Evolutionary conservation across 2,888 invertebrate species (phyloP).

Genomic region (Drosophila kuntzei): DNA sequence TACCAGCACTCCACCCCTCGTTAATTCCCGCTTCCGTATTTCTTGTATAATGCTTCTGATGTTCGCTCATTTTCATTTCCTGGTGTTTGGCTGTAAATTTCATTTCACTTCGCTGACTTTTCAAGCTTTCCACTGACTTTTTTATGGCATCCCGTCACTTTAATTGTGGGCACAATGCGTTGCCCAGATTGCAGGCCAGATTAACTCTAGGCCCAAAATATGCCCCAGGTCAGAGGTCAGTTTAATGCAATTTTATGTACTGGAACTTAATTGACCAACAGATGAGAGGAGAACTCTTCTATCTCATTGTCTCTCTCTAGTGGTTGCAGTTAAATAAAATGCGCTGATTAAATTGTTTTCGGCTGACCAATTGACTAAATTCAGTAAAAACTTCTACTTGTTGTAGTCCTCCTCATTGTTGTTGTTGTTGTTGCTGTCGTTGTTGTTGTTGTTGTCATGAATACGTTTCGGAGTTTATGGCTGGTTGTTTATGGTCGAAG

Average conservation of each 20-base stretch:
- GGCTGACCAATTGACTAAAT: conserved; percentile 70
- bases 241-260: conserved; percentile 71
- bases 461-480: conserved; percentile 61
- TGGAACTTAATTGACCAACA: conserved; percentile 70
- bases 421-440: conserved; percentile 18
- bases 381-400: conserved; percentile 34
- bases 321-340: conserved; percentile 54
- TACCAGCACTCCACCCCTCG: conserved; percentile 14
- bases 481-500: conserved; percentile 57
- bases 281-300: conserved; percentile 7
- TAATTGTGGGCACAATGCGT: conserved; percentile 47
- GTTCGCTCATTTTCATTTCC: conserved; percentile 70
- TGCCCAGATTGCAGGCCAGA: conserved; percentile 44
- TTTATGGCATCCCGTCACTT: conserved; percentile 37
- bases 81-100: conserved; percentile 75
- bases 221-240: conserved; percentile 58
- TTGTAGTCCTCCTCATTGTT: conserved; percentile 12
- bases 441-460: conserved; percentile 15
- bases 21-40: conserved; percentile 7
- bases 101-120: conserved; percentile 26
- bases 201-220: conserved; percentile 33
- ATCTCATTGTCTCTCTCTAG: not conserved
- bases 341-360: conserved; percentile 71
- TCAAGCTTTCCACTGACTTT: conserved; percentile 48
- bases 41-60: conserved; percentile 40